Base-by-base conservation (phyloP, 2,888 invertebrate genomes). In the Nymphalis urticae region DNA sequence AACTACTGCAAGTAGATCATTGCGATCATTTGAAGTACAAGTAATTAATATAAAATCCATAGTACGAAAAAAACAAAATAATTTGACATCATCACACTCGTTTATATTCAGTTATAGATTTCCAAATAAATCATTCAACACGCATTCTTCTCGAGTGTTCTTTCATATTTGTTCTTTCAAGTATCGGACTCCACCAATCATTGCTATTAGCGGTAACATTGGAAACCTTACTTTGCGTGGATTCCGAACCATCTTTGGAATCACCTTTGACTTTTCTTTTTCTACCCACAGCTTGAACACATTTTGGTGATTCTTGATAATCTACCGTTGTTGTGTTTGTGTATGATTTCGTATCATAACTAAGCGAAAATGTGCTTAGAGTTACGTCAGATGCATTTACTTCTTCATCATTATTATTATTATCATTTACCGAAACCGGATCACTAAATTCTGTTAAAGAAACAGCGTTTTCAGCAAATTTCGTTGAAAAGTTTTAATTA, bases 131-230 rank as follows among this genome's bases (percentile, higher is more conserved):
- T 58, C 50, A 42, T 56, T 66, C 70, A 42, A 36, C 13, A 13
- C 42, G 36, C 4, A 36, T 68, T 70, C 69, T 68, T 48, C 76
- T 75, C 58, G 72, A 74, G 13, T 42, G 68, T 13, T 75, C 65
- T 5, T 71, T 73, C 16, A n/a, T 9, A 73, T 68, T 74, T 81
- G 27, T 87, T 70, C 75, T 85, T 48, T 89, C 87, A 0, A 82
- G 24, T 2, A 87, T 74, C 0, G 89, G 88, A 72, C 85, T 88
- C 87, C 89, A 89, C 88, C 89, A 90, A 67, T 88, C 88, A 17
- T 78, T 72, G 0, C 86, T 88, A 0, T 76, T 54, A 0, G 87
- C 88, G 50, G 85, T 85, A 0, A 80, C 82, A 54, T 88, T 82
- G 48, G 81, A 76, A 1, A 79, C 58, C 1, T 27, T 74, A 1